Evolutionary conservation across 2,888 invertebrate genomes (phyloP), one percentile per base, ranked within the genome.

Genomic region (Euclidia mi): DNA sequence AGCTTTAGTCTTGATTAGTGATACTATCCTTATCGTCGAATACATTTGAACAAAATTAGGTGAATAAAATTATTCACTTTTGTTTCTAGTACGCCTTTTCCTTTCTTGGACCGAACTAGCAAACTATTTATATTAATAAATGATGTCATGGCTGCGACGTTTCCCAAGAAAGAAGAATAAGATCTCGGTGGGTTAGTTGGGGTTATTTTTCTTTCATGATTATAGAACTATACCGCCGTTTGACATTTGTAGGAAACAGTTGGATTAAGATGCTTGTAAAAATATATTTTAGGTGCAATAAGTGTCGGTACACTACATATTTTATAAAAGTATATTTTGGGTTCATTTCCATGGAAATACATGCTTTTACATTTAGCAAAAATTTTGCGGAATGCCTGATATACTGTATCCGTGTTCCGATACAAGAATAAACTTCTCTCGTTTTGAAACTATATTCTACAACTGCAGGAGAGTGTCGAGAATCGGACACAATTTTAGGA

Each of bases 111-210:
- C 14, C 7, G 2, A 20, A 11, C 35, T 17, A 7, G 34, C 28
- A 31, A 14, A 1, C 17, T 25, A 17, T 38, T 44, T 50, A 28
- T n/a, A 46, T 45, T 38, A 32, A 35, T 53, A 58, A 46, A 53
- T 42, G 34, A 58, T 51, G 28, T 47, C 11, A 52, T n/a, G 42
- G 14, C 4, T 29, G 37, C 43, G 43, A 43, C 42, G 7, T 37
- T 50, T 35, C 43, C 10, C 20, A 11, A 3, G 17, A 25, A 14
- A 29, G 11, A 37, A 14, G 25, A 41, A 6, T 40, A 25, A 32
- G 7, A 11, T 34, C 18, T 29, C 12, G 6, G 17, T 25, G 17
- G 42, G 17, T 18, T 42, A 49, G 25, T 11, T 0, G 25, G 11
- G n/a, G 42, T 3, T 34, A 28, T 49, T 17, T 42, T 28, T 42